Evolutionary conservation across 1,140 invertebrate genomes (phyloP), one percentile per base, ranked within the genome.

Genomic region (Halictus rubicundus): DNA sequence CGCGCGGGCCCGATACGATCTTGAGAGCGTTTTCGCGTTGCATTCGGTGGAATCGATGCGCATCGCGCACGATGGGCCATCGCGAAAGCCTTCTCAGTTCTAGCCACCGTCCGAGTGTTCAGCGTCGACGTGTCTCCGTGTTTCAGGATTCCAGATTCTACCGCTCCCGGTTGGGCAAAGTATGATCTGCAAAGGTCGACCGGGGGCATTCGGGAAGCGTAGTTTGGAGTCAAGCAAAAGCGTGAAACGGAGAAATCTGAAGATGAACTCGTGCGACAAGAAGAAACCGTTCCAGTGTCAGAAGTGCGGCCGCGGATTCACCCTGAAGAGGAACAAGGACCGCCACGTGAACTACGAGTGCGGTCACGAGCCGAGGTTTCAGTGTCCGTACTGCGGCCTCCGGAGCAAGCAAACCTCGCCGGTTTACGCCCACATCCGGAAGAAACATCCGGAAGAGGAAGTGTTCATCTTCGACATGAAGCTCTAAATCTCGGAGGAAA

Each of bases 281-380:
- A 87, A 78, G 93, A 94, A 93, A 87, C 94, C 95, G 86, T 95
- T 96, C 88, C 94, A 95, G 82, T 96, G 95, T 90, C 94, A 95
- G 66, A 96, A 96, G 88, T 97, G 96, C 91, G 96, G 96, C 72
- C 94, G 96, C 65, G 94, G 95, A 46, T 97, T 97, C 92, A 96
- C 96, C 89, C 92, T 97, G 71, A 97, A 96, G 91, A 96, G 96
- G 63, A 97, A 96, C 82, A 94, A 96, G 87, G 94, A 96, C 57
- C 96, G 96, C 86, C 96, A 97, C 88, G 95, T 96, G 93, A 97
- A 97, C 91, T 97, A 96, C 95, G 96, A 97, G 89, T 97, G 96
- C 91, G 96, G 96, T 80, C 96, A 96, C 91, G 96, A 96, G 90
- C 96, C 96, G 3, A 96, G 96, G 90, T 96, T 96, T 90, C 95